phyloP scores from a whole-genome alignment of 2,113 vertebrate genomes.

The Trachemys scripta region DNA sequence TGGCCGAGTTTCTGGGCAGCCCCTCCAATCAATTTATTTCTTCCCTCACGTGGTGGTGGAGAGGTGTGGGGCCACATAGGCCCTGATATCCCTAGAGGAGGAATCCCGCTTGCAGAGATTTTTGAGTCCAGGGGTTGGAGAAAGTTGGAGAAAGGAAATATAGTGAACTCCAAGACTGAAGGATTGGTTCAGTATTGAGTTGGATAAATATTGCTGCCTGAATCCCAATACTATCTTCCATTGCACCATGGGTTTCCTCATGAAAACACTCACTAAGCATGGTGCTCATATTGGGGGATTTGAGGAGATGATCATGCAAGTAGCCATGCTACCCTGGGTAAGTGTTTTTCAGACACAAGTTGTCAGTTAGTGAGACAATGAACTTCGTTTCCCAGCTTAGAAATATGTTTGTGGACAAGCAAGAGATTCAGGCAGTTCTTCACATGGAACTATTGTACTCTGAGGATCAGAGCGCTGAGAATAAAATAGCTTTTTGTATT shows the following conservation, averaged over 20 bases:
- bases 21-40: rapidly evolving
- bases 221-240: background rate
- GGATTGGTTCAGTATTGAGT: background rate
- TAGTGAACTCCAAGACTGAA: background rate
- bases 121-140: background rate
- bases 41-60: background rate
- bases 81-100: background rate
- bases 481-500: background rate
- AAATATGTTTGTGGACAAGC: background rate
- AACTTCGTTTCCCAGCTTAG: background rate
- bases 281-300: background rate
- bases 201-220: background rate
- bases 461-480: background rate
- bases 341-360: background rate
- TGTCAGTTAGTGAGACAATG: background rate
- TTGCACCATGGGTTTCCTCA: background rate
- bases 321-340: background rate
- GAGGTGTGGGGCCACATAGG: too few relatives aligned
- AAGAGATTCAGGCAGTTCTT: background rate
- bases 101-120: background rate
- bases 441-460: background rate
- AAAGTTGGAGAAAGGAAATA: background rate
- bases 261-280: background rate
- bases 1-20: background rate
- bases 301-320: background rate